Conservation (phyloP, 37 sponge, comb jelly and placozoan genomes). For the Spongilla lacustris region DNA sequence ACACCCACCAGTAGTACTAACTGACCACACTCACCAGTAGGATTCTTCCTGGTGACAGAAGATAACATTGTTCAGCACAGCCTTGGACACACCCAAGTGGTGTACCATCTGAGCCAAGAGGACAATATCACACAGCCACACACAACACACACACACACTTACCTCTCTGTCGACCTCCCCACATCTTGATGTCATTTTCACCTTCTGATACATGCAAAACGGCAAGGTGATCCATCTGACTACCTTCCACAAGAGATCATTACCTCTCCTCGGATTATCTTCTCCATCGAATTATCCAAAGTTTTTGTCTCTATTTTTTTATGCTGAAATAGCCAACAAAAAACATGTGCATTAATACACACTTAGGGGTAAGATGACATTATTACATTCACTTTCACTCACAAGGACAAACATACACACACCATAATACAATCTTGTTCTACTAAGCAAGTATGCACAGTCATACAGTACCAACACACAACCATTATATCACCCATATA, state of each 20-base stretch:
- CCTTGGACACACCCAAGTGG: slow-evolving; percentile 90
- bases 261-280: slow-evolving; percentile 50
- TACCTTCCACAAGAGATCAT: neutral
- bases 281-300: slow-evolving; percentile 86
- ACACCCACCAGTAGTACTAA: neutral
- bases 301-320: slow-evolving; percentile 76
- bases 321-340: slow-evolving; percentile 25
- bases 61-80: slow-evolving; percentile 92
- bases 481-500: too few relatives aligned
- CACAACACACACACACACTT: neutral
- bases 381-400: too few relatives aligned
- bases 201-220: slow-evolving; percentile 27
- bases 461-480: too few relatives aligned
- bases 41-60: slow-evolving; percentile 99
- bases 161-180: slow-evolving; percentile 89
- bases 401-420: too few relatives aligned
- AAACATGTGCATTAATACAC: too few relatives aligned
- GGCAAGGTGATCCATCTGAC: neutral
- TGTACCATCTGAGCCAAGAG: slow-evolving; percentile 68
- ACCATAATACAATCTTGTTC: too few relatives aligned
- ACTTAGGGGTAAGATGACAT: too few relatives aligned
- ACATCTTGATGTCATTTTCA: slow-evolving; percentile 81
- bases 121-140: neutral
- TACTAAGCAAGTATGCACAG: too few relatives aligned
- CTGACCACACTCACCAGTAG: slow-evolving; percentile 66